Conservation (phyloP, 1,140 invertebrate species). For the Stegodyphus mimosarum region DNA sequence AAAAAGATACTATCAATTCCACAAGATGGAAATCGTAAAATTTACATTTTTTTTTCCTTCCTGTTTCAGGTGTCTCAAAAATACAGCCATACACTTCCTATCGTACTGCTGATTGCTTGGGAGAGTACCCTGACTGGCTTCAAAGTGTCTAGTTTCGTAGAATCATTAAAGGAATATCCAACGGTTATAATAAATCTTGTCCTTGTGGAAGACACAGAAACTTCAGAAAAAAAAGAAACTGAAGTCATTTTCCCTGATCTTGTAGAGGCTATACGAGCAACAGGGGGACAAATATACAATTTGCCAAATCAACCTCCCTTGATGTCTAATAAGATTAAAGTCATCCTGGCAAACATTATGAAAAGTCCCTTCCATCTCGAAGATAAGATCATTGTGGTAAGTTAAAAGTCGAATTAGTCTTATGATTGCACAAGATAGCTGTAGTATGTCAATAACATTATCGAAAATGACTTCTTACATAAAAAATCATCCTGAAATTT, state of each 20-base stretch:
- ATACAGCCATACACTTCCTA: neutral
- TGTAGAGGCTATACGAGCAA: neutral
- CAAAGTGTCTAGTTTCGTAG: neutral
- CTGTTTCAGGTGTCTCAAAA: neutral
- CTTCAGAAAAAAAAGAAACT: no score
- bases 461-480: no score
- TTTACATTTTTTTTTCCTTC: neutral
- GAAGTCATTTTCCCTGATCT: neutral
- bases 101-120: constrained; percentile 17
- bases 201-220: constrained; percentile 24
- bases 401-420: neutral
- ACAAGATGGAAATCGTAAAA: no score
- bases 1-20: no score
- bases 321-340: neutral
- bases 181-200: constrained; percentile 3
- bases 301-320: neutral
- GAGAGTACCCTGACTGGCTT: constrained; percentile 1
- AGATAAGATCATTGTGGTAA: constrained; percentile 34
- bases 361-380: constrained; percentile 21
- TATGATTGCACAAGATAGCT: no score
- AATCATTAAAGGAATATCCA: neutral
- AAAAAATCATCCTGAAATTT: no score
- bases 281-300: constrained; percentile 2
- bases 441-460: no score
- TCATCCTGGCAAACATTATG: neutral